Evolutionary conservation across 2,888 invertebrate species (phyloP).

Genomic region (Parnassius apollo): DNA sequence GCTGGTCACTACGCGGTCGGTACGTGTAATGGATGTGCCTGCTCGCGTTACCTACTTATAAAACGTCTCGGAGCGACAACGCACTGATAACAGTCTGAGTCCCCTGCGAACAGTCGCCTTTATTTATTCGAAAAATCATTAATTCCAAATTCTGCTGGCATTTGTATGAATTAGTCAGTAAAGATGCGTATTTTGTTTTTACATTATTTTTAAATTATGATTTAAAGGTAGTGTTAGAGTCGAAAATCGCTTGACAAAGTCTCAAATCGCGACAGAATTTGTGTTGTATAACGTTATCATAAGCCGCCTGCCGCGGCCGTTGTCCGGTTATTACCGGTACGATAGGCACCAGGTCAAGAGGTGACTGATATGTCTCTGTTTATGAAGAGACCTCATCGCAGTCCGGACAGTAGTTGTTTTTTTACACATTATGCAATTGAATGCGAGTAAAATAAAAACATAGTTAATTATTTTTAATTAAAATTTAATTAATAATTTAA

Average conservation of each 20-base stretch:
- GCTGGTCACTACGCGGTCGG: conserved; percentile 62
- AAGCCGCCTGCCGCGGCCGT: conserved; percentile 74
- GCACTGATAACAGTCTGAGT: conserved; percentile 68
- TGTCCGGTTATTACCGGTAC: conserved; percentile 80
- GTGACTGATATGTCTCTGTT: conserved; percentile 75
- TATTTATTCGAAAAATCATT: conserved; percentile 10
- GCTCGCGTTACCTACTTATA: conserved; percentile 68
- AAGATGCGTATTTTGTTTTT: conserved; percentile 1
- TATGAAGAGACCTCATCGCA: conserved; percentile 69
- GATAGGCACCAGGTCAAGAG: conserved; percentile 82
- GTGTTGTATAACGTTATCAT: conserved; percentile 60
- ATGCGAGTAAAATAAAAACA: neutral
- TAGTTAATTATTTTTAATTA: too few relatives aligned
- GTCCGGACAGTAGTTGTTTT: conserved; percentile 17
- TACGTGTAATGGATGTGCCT: conserved; percentile 62
- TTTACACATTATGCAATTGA: conserved; percentile 20
- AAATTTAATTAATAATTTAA: too few relatives aligned
- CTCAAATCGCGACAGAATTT: conserved; percentile 30
- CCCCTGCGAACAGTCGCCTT: conserved; percentile 67
- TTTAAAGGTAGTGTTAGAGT: conserved; percentile 30
- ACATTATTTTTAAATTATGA: conserved; percentile 1
- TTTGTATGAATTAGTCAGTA: neutral
- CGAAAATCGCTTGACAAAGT: conserved; percentile 32
- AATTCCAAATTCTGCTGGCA: neutral
- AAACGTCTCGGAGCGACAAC: conserved; percentile 69